Evolutionary conservation across 1,140 invertebrate species (phyloP).

Genomic region (Ridgeia piscesae): DNA sequence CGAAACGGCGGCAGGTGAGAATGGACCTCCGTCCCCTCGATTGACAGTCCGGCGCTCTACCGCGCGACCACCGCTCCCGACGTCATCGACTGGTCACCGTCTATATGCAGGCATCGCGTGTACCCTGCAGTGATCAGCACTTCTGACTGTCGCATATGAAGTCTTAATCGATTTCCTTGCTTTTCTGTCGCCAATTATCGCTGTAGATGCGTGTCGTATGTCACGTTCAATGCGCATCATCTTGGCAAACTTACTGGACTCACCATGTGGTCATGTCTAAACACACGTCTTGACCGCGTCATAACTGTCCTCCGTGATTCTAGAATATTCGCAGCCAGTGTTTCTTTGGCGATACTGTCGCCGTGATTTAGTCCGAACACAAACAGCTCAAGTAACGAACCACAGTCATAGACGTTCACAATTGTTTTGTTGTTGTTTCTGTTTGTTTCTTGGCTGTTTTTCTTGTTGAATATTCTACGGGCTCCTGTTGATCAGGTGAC

Average conservation of each 20-base stretch:
- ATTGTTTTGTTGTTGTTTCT: no score
- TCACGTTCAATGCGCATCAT: background rate
- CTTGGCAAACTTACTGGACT: background rate
- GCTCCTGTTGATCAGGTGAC: no score
- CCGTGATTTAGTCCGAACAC: no score
- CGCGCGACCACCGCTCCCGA: no score
- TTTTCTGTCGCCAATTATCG: background rate
- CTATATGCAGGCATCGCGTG: no score
- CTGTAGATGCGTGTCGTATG: background rate
- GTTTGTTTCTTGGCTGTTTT: no score
- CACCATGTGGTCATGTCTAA: background rate
- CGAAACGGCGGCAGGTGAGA: no score
- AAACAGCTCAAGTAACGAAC: background rate
- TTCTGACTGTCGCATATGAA: background rate
- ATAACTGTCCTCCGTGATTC: background rate
- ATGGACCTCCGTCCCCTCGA: no score
- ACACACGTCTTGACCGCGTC: background rate
- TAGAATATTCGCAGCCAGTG: background rate
- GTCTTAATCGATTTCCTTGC: background rate
- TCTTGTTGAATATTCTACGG: no score
- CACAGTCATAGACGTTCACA: background rate
- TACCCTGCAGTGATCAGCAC: background rate
- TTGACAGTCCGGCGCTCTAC: no score
- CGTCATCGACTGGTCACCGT: no score
- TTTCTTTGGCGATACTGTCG: no score